Conservation (phyloP, 2,797 vertebrate genomes). For the Myotis myotis region DNA sequence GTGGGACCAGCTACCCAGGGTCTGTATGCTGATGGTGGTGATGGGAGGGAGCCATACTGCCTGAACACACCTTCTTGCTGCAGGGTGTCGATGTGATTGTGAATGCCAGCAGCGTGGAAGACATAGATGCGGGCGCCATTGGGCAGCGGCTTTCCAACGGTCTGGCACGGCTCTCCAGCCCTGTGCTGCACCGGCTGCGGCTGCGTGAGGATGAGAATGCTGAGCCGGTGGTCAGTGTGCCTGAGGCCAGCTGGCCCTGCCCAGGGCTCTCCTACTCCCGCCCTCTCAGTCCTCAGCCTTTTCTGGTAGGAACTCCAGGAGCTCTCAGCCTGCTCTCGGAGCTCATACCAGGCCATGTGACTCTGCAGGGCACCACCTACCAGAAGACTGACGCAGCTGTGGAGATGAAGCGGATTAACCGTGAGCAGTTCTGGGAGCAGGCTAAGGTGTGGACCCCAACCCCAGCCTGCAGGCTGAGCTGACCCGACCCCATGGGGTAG, state of each 20-base stretch:
- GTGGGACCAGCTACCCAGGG: no score
- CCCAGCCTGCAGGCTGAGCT: background rate
- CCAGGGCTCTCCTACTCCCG: background rate
- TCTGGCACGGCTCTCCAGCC: constrained; percentile 90
- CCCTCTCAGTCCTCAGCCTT: background rate
- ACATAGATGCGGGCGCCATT: constrained; percentile 94
- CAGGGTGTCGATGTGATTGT: constrained; percentile 95
- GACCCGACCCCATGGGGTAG: background rate
- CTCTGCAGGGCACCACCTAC: constrained; percentile 93
- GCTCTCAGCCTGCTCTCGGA: background rate
- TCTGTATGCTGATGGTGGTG: background rate
- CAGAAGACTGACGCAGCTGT: constrained; percentile 96
- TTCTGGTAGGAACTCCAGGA: background rate
- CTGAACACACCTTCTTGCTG: background rate
- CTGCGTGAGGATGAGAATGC: constrained; percentile 90
- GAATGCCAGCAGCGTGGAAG: constrained; percentile 97
- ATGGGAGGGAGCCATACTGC: background rate
- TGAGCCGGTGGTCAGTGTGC: constrained; percentile 90
- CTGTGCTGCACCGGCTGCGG: constrained; percentile 92
- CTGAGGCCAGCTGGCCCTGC: background rate
- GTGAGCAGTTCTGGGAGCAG: constrained; percentile 98
- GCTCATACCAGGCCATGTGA: background rate
- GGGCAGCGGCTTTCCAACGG: constrained; percentile 95
- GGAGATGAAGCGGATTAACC: constrained; percentile 98
- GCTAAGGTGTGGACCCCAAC: constrained; percentile 89